phyloP scores from a whole-genome alignment of 2,888 invertebrate species.

The Eristalis arbustorum region DNA sequence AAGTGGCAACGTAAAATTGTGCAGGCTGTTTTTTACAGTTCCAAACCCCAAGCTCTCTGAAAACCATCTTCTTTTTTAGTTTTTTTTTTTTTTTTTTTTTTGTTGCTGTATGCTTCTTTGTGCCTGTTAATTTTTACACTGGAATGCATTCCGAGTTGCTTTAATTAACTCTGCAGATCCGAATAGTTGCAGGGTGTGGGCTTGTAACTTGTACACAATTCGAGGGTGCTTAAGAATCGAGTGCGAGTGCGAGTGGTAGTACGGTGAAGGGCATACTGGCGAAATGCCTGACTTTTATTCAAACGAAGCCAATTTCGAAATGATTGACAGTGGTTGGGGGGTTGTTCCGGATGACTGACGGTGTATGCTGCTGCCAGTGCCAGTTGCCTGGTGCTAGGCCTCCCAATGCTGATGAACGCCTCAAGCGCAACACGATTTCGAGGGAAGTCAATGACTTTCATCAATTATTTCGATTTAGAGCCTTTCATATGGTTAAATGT shows the following conservation, averaged over 20 bases:
- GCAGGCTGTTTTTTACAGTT: slow-evolving; percentile 27
- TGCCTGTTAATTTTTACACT: slow-evolving; percentile 38
- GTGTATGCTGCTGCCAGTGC: slow-evolving; percentile 10
- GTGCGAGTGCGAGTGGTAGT: neutral
- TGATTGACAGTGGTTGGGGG: slow-evolving; percentile 45
- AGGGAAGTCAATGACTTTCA: slow-evolving; percentile 21
- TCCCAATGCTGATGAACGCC: neutral
- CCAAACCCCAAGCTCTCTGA: neutral
- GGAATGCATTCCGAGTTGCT: slow-evolving; percentile 40
- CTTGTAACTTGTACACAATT: slow-evolving; percentile 9
- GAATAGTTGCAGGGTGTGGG: slow-evolving; percentile 8
- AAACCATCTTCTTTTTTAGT: neutral
- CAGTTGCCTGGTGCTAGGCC: neutral
- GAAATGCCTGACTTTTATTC: slow-evolving; percentile 51
- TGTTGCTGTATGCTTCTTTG: neutral
- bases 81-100: neutral
- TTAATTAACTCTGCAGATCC: slow-evolving; percentile 49
- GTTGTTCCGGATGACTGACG: slow-evolving; percentile 35
- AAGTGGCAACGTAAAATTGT: slow-evolving; percentile 49
- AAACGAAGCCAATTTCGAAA: slow-evolving; percentile 60
- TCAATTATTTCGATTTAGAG: slow-evolving; percentile 53
- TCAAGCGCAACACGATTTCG: neutral
- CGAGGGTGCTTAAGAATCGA: slow-evolving; percentile 22
- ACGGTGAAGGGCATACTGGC: neutral
- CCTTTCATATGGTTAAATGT: slow-evolving; percentile 44